These are phyloP conservation scores for Lepidotrigona ventralis DNA, from an alignment of 1,140 invertebrate genomes.

Conservation along the genomic window DNA sequence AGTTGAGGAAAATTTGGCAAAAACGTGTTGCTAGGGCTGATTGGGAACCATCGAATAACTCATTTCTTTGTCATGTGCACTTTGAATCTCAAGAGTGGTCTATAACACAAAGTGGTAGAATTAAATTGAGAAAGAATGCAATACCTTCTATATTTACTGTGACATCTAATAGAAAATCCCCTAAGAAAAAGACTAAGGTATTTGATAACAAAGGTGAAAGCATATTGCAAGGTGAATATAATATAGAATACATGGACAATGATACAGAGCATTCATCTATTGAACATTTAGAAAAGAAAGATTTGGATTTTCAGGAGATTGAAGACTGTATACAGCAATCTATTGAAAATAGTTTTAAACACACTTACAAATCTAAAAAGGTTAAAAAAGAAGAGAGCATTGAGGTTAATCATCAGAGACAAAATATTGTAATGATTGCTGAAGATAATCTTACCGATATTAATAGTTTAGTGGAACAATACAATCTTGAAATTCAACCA, in stretches of 20 bases:
- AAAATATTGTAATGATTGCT: slow-evolving; percentile 60
- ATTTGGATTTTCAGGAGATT: slow-evolving; percentile 48
- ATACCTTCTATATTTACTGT: slow-evolving; percentile 73
- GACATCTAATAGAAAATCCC: slow-evolving; percentile 73
- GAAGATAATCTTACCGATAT: slow-evolving; percentile 62
- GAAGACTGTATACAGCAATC: neutral
- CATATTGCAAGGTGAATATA: slow-evolving; percentile 54
- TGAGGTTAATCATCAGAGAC: slow-evolving; percentile 27
- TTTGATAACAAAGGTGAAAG: slow-evolving; percentile 47
- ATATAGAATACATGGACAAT: slow-evolving; percentile 64
- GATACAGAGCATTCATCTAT: slow-evolving; percentile 49
- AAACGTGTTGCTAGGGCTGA: slow-evolving; percentile 74
- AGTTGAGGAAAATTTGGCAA: slow-evolving; percentile 74
- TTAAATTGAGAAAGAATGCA: slow-evolving; percentile 74
- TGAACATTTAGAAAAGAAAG: slow-evolving; percentile 45
- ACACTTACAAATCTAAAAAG: neutral
- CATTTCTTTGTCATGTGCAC: slow-evolving; percentile 75
- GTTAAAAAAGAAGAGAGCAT: slow-evolving; percentile 27
- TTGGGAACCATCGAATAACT: slow-evolving; percentile 77
- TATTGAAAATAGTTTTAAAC: neutral
- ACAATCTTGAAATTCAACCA: slow-evolving; percentile 23
- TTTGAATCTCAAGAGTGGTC: slow-evolving; percentile 74
- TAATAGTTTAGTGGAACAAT: slow-evolving; percentile 31
- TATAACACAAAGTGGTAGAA: slow-evolving; percentile 67
- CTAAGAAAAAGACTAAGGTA: slow-evolving; percentile 67